Evolutionary conservation across 1,140 invertebrate genomes (phyloP), one percentile per base, ranked within the genome.

Genomic region (Heterodera schachtii): DNA sequence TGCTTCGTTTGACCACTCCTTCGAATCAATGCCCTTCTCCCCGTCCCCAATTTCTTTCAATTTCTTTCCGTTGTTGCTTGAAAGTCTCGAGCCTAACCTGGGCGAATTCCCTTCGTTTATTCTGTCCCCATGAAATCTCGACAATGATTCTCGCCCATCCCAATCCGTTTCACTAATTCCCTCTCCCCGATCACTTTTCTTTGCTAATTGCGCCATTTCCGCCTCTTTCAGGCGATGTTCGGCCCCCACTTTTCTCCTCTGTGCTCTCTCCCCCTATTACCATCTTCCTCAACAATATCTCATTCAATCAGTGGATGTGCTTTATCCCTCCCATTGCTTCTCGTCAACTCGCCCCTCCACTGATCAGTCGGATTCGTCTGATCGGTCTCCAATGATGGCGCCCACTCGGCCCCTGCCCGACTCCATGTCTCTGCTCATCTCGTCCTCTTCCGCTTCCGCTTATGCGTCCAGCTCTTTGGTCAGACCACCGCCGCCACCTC

Each of bases 381-480:
- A 43, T 70, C 69, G 4, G 1, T 41, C 8, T n/a, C 69, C 31
- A 11, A 11, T 41, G 44, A 71, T 71, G 69, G 69, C 69, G 3
- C 69, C 69, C 69, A 41, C 69, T 31, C 69, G 69, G 13, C n/a
- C 69, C 6, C 31, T 46, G 31, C 69, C 69, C 69, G 69, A 71
- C 31, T 71, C 69, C 31, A 21, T 71, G 69, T 71, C 69, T 41
- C 5, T 71, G 69, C 69, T 71, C 9, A 41, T 71, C 69, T 71
- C 69, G 6, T 71, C 69, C 21, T 41, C 69, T 13, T 71, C 69
- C 69, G 31, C 41, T 13, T 43, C 69, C 8, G 31, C 69, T 13
- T 71, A 71, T 41, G 69, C 69, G 3, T 71, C 69, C 69, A 19
- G 69, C 69, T 71, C 69, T 13, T 19, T 71, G 69, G 11, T 71